Conservation (phyloP, 2,797 vertebrate species). For the Oreonectes daqikongensis region DNA sequence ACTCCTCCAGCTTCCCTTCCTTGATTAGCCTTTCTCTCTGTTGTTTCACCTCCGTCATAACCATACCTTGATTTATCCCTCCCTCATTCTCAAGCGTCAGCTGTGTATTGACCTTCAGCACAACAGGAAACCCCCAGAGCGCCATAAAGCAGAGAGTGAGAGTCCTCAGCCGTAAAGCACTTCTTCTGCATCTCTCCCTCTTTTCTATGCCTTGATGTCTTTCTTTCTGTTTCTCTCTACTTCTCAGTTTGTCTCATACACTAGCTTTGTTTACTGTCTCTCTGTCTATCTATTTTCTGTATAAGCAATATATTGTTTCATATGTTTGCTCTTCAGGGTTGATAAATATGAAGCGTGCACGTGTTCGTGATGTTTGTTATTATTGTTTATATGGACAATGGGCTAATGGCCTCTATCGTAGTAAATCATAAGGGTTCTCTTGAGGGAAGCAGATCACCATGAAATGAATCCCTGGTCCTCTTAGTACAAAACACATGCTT, state of each 20-base stretch:
- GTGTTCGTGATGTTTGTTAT: slow-evolving; percentile 23
- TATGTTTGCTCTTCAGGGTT: background rate
- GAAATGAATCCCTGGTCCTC: slow-evolving; percentile 42
- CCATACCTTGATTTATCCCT: slow-evolving; percentile 52
- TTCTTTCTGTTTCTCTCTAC: background rate
- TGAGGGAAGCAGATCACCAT: slow-evolving; percentile 25
- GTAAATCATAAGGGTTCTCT: slow-evolving; percentile 27
- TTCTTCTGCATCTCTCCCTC: background rate
- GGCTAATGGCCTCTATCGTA: background rate
- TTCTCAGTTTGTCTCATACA: background rate
- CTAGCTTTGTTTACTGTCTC: slow-evolving; percentile 45
- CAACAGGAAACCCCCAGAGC: slow-evolving; percentile 44
- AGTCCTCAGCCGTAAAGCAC: slow-evolving; percentile 29
- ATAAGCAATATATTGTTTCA: background rate
- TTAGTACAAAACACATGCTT: slow-evolving; percentile 41
- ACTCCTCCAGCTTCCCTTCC: slow-evolving; percentile 36
- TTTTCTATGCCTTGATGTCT: slow-evolving; percentile 10
- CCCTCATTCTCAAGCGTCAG: slow-evolving; percentile 54
- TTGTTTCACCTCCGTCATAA: slow-evolving; percentile 26
- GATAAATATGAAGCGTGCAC: background rate
- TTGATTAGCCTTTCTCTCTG: slow-evolving; percentile 53
- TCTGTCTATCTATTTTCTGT: slow-evolving; percentile 56
- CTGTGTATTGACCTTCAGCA: slow-evolving; percentile 39
- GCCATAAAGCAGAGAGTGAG: slow-evolving; percentile 23
- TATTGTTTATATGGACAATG: slow-evolving; percentile 3